These are phyloP conservation scores for Chrysomallon squamiferum DNA, from an alignment of 1,140 invertebrate genomes.

Conservation along the genomic window DNA sequence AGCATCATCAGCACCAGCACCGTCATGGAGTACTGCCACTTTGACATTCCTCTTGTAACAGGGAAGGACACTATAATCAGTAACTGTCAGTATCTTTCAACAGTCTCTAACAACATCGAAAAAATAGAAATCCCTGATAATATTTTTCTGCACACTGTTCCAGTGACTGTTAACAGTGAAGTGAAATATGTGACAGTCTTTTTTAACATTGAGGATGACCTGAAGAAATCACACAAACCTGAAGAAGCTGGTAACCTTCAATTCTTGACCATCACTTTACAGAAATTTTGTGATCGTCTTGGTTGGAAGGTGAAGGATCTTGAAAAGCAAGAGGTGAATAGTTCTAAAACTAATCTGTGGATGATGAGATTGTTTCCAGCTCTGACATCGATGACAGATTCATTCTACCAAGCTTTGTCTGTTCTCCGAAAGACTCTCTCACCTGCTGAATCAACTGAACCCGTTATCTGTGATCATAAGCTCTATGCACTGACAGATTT, in stretches of 20 bases:
- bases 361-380: conserved; percentile 57
- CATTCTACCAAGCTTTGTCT: conserved; percentile 47
- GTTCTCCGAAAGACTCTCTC: conserved; percentile 15
- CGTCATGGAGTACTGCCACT: conserved; percentile 63
- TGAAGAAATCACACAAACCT: conserved; percentile 52
- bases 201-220: conserved; percentile 60
- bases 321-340: neutral
- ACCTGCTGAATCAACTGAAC: conserved; percentile 3
- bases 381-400: conserved; percentile 45
- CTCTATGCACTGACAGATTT: conserved; percentile 46
- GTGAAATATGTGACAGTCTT: conserved; percentile 60
- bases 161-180: conserved; percentile 34
- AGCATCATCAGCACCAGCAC: conserved; percentile 30
- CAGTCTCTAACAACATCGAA: neutral
- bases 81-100: conserved; percentile 48
- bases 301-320: conserved; percentile 8
- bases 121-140: conserved; percentile 50
- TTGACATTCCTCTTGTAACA: conserved; percentile 49
- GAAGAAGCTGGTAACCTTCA: conserved; percentile 22
- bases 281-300: conserved; percentile 20
- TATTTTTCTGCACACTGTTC: conserved; percentile 61
- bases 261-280: conserved; percentile 46
- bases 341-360: conserved; percentile 53
- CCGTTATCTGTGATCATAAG: neutral
- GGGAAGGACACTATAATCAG: conserved; percentile 60